Conservation (phyloP, 2,113 vertebrate species). For the Microcebus tavaratra region DNA sequence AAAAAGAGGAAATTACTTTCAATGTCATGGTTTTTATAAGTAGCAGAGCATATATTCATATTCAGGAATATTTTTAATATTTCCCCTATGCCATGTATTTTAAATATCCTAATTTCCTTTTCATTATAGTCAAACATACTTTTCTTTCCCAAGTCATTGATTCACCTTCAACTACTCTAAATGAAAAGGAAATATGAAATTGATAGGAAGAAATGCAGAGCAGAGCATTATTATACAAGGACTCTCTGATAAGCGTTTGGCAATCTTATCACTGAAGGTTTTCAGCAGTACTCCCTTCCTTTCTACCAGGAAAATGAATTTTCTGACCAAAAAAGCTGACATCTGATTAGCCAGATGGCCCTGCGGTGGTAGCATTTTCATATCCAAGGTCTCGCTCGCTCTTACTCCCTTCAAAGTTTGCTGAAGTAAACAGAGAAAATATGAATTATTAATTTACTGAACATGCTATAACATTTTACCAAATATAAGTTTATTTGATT, state of each 20-base stretch:
- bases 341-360: constrained; percentile 75
- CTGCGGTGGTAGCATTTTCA: constrained; percentile 26
- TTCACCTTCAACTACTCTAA: constrained; percentile 43
- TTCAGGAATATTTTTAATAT: constrained; percentile 34
- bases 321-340: constrained; percentile 51
- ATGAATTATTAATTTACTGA: neutral
- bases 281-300: constrained; percentile 40
- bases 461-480: neutral
- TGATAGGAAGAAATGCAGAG: neutral
- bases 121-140: constrained; percentile 18
- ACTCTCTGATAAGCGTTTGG: neutral
- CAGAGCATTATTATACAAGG: neutral
- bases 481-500: neutral
- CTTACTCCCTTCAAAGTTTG: constrained; percentile 26
- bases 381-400: neutral
- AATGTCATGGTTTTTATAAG: constrained; percentile 50
- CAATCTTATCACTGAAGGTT: constrained; percentile 29
- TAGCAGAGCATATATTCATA: constrained; percentile 28
- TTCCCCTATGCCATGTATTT: constrained; percentile 33
- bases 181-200: constrained; percentile 52
- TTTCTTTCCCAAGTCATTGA: constrained; percentile 1
- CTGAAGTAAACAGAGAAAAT: constrained; percentile 35
- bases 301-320: constrained; percentile 48
- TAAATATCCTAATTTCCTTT: constrained; percentile 60
- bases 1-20: constrained; percentile 28